These are phyloP conservation scores for Troglohyphantes excavatus DNA, from an alignment of 2,888 invertebrate genomes.

Conservation along the genomic window DNA sequence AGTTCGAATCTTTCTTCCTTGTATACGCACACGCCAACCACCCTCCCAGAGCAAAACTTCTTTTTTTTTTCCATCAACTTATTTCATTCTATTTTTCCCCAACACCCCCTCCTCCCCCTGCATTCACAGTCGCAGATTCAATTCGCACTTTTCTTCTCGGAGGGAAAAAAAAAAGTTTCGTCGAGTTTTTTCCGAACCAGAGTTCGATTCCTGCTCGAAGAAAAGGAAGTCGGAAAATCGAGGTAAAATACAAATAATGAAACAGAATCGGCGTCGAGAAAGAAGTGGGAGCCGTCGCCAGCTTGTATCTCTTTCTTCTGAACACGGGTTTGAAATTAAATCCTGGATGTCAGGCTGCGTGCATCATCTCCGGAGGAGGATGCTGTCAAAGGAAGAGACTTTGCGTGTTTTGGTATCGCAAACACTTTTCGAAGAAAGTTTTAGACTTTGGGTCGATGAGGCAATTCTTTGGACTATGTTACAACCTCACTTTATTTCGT, in stretches of 20 bases:
- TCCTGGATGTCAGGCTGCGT: constrained; percentile 24
- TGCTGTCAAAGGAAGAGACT: constrained; percentile 4
- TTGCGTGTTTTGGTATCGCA: constrained; percentile 6
- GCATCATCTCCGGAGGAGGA: constrained; percentile 3
- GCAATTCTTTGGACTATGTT: constrained; percentile 10
- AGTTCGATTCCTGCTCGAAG: constrained; percentile 29
- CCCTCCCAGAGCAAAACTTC: constrained; percentile 3
- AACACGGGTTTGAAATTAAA: constrained; percentile 62
- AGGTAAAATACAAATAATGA: constrained; percentile 45
- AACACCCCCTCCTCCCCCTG: neutral
- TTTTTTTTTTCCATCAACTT: constrained; percentile 31
- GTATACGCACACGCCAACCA: constrained; percentile 4
- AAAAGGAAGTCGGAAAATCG: constrained; percentile 19
- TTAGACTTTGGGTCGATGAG: constrained; percentile 14
- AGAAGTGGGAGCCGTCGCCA: constrained; percentile 11
- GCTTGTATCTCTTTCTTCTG: constrained; percentile 34
- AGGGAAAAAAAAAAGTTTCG: constrained; percentile 50
- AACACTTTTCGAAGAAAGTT: neutral
- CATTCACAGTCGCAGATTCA: constrained; percentile 35
- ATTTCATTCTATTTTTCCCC: neutral
- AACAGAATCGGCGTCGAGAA: constrained; percentile 29
- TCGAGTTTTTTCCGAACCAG: constrained; percentile 34
- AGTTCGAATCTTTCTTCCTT: constrained; percentile 23
- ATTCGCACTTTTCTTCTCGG: constrained; percentile 52
- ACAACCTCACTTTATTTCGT: too few species aligned